Evolutionary conservation across 2,797 vertebrate genomes (phyloP).

Genomic region (Cichlasoma orientale): DNA sequence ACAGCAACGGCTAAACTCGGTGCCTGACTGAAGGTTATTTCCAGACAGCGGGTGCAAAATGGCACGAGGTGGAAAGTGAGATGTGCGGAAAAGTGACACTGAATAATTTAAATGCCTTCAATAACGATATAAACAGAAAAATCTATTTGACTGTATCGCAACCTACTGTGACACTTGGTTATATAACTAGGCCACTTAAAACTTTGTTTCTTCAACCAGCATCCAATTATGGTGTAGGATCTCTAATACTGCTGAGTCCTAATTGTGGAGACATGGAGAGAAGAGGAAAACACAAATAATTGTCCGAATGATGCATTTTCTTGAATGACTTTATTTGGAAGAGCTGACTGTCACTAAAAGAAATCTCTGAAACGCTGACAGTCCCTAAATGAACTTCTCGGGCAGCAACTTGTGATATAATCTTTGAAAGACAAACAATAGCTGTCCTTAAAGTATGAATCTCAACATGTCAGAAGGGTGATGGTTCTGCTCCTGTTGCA

Average conservation of each 20-base stretch:
- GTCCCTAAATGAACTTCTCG: too few relatives aligned
- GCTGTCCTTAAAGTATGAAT: background rate
- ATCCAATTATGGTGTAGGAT: background rate
- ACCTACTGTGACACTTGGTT: background rate
- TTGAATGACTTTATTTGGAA: background rate
- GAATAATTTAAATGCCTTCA: background rate
- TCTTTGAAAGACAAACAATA: too few relatives aligned
- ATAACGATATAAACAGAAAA: background rate
- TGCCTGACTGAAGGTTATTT: too few relatives aligned
- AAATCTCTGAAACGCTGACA: background rate
- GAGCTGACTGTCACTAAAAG: background rate
- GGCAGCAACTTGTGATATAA: background rate
- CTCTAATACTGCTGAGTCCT: background rate
- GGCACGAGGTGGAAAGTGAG: background rate
- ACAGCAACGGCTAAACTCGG: too few relatives aligned
- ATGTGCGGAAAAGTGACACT: background rate
- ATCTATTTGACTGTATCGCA: background rate
- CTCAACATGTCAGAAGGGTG: background rate
- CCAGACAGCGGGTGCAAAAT: too few relatives aligned
- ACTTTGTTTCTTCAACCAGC: background rate
- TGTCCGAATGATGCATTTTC: background rate
- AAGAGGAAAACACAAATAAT: background rate
- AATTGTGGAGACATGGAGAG: background rate
- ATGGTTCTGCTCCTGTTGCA: background rate
- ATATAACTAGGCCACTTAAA: background rate